Evolutionary conservation across 2,888 invertebrate species (phyloP).

Genomic region (Callinectes sapidus): DNA sequence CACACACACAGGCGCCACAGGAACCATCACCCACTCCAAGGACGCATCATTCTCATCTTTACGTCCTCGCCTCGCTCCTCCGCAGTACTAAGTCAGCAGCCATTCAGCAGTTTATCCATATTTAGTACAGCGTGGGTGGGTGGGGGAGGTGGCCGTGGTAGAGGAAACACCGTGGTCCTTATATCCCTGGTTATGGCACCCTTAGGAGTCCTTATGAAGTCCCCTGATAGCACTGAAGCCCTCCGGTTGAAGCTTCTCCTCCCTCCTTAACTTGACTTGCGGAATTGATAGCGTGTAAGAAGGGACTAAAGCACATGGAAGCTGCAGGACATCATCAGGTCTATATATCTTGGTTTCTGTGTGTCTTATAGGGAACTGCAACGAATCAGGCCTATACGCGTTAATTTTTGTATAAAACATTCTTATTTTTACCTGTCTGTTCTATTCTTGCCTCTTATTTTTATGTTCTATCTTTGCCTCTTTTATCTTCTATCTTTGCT

Average conservation of each 20-base stretch:
- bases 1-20: constrained; percentile 23
- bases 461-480: too few relatives aligned
- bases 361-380: too few relatives aligned
- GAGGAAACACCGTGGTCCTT: not conserved
- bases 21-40: not conserved
- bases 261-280: not conserved
- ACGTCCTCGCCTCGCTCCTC: not conserved
- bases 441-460: too few relatives aligned
- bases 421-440: too few relatives aligned
- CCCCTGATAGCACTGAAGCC: not conserved
- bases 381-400: too few relatives aligned
- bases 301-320: not conserved
- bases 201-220: not conserved
- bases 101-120: constrained; percentile 18
- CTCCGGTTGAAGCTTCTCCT: not conserved
- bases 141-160: not conserved
- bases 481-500: too few relatives aligned
- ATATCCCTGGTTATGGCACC: not conserved
- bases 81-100: constrained; percentile 6
- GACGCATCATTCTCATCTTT: not conserved
- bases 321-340: too few relatives aligned
- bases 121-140: not conserved
- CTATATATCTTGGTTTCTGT: too few relatives aligned
- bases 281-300: not conserved
- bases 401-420: too few relatives aligned